These are phyloP conservation scores for Plutella xylostella DNA, from an alignment of 2,888 invertebrate species.

Conservation along the genomic window DNA sequence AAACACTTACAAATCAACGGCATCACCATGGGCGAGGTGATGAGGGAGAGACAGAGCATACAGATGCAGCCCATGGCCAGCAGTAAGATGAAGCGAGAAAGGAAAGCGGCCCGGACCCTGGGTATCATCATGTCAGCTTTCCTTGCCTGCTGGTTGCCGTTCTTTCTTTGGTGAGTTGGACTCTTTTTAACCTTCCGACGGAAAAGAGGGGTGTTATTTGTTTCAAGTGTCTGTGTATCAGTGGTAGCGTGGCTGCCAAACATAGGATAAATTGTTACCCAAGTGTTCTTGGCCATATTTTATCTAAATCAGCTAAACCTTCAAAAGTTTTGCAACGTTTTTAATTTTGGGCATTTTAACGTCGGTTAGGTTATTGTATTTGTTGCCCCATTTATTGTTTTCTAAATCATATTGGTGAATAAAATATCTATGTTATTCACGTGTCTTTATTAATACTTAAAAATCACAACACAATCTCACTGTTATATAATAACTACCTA, in stretches of 20 bases:
- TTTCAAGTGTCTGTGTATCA: no score
- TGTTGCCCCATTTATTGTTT: no score
- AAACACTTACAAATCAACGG: constrained; percentile 92
- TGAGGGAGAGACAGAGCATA: constrained; percentile 71
- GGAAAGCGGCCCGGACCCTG: constrained; percentile 92
- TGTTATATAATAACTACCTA: no score
- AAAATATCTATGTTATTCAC: no score
- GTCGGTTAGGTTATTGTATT: no score
- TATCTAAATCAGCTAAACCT: no score
- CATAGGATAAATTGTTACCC: no score
- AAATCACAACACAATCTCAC: no score
- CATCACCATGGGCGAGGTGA: constrained; percentile 76
- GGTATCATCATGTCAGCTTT: constrained; percentile 98
- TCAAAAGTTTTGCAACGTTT: not conserved
- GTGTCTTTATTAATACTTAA: no score
- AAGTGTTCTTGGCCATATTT: no score
- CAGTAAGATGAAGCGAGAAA: constrained; percentile 88
- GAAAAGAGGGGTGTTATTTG: not conserved
- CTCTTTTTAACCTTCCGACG: not conserved
- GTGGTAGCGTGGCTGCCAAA: no score
- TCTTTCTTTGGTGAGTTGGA: constrained; percentile 87
- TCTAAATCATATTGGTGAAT: no score
- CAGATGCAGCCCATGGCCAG: constrained; percentile 82
- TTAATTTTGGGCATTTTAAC: not conserved
- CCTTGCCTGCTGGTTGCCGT: constrained; percentile 94